Base-by-base conservation (phyloP, 1,140 invertebrate genomes). In the Monomorium pharaonis region DNA sequence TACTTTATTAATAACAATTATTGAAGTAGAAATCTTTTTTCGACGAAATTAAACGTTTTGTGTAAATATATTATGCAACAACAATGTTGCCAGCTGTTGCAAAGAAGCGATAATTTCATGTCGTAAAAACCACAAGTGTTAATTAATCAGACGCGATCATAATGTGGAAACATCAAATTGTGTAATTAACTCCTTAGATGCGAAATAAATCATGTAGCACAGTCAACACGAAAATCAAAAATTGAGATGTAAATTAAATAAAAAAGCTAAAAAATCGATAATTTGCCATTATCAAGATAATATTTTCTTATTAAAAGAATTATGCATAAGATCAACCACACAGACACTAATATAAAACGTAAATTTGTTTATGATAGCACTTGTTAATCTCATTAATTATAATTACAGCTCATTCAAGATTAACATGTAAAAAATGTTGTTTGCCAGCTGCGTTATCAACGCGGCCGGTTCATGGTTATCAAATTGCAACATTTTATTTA, bases 401-500 rank as follows among this genome's bases (percentile, higher is more conserved):
- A 81, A 81, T 81, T 81, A 58, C 49, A 70, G 54, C 60, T 78
- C 60, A 78, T 81, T 70, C 33, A 44, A 81, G 78, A 81, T 81
- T 70, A 81, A 44, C 37, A 21, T 37, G 16, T 56, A 81, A 81
- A 78, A 81, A 81, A 81, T 81, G 49, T 81, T 81, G 78, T 81
- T 81, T 81, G 49, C 49, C 33, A 72, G 14, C 12, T 42, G 37
- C 21, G 33, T 81, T 81, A 81, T 81, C 78, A 44, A 21, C 56
- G 33, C 18, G 12, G 18, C 16, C 51, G 1, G 37, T 72, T 81
- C 65, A 33, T 56, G 65, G 33, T 72, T 54, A 80, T 67, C 12
- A 24, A 27, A 33, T 58, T 72, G 18, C 65, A 70, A 58, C 49
- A 56, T 81, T 72, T 70, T 24, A 72, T 67, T 67, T 30, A 49